phyloP scores from a whole-genome alignment of 2,888 invertebrate species.

The Aproaerema taeniolella region DNA sequence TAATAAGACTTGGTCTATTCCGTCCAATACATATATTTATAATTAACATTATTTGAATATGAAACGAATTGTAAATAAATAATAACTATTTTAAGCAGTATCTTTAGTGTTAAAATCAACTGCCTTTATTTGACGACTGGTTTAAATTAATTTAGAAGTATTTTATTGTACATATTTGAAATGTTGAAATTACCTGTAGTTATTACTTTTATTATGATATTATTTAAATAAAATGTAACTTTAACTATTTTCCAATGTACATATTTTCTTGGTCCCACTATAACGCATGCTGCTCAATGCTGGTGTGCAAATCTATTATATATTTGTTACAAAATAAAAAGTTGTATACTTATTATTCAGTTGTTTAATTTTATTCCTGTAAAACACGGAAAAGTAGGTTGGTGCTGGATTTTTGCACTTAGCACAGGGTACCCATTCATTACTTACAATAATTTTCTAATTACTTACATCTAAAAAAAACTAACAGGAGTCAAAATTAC shows the following conservation, averaged over 20 bases:
- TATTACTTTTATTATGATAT: constrained; percentile 33
- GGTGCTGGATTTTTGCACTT: no score
- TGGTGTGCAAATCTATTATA: constrained; percentile 67
- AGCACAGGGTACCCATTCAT: no score
- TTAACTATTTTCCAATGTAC: constrained; percentile 49
- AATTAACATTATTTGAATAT: constrained; percentile 17
- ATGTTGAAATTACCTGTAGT: constrained; percentile 27
- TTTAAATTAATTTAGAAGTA: constrained; percentile 41
- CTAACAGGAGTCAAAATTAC: no score
- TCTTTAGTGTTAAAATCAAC: constrained; percentile 31
- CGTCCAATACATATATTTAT: constrained; percentile 31
- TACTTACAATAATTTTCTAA: no score
- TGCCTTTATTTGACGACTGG: constrained; percentile 66
- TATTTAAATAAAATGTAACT: constrained; percentile 30
- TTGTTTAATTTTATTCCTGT: constrained; percentile 1
- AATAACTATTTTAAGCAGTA: constrained; percentile 21
- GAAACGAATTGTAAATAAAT: constrained; percentile 18
- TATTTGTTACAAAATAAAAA: constrained; percentile 77
- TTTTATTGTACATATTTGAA: constrained; percentile 36
- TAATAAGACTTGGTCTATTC: constrained; percentile 28
- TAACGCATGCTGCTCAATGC: constrained; percentile 48
- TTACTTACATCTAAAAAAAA: no score
- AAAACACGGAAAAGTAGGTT: no score
- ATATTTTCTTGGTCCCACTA: constrained; percentile 55
- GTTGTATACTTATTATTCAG: constrained; percentile 47